These are phyloP conservation scores for Urocyon cinereoargenteus DNA, from an alignment of 2,797 vertebrate genomes.

Conservation along the genomic window DNA sequence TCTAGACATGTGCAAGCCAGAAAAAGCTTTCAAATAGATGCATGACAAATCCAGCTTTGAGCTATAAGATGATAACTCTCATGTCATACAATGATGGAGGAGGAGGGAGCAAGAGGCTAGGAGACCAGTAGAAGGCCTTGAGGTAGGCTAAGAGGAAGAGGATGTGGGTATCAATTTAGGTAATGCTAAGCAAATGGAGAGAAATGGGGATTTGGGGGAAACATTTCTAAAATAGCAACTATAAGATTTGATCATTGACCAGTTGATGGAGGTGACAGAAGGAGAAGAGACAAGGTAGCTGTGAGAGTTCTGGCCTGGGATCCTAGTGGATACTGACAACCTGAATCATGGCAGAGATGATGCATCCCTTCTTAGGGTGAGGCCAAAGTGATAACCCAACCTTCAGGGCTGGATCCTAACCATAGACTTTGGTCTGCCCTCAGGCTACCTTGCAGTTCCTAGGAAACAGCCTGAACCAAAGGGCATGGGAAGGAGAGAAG, in stretches of 20 bases:
- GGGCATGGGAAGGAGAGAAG: neutral
- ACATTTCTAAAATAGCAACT: neutral
- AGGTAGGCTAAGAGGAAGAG: neutral
- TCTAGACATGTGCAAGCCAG: neutral
- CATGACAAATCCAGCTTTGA: neutral
- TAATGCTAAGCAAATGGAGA: neutral
- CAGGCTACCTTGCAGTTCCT: neutral
- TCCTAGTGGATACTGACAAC: too few species aligned
- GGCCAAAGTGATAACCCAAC: neutral
- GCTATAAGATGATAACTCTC: neutral
- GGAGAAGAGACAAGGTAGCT: neutral
- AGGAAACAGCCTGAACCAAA: neutral
- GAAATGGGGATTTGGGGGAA: neutral
- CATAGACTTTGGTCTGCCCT: neutral
- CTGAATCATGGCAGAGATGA: neutral
- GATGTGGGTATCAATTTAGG: neutral
- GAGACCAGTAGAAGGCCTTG: neutral
- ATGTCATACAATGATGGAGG: neutral
- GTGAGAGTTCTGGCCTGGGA: neutral
- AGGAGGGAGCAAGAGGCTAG: neutral
- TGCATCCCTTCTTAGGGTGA: rapidly evolving
- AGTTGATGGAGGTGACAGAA: neutral
- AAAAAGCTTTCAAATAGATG: neutral
- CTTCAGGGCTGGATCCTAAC: neutral
- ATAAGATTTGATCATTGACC: neutral